These are phyloP conservation scores for Diploptera punctata DNA, from an alignment of 2,888 invertebrate species.

Conservation along the genomic window DNA sequence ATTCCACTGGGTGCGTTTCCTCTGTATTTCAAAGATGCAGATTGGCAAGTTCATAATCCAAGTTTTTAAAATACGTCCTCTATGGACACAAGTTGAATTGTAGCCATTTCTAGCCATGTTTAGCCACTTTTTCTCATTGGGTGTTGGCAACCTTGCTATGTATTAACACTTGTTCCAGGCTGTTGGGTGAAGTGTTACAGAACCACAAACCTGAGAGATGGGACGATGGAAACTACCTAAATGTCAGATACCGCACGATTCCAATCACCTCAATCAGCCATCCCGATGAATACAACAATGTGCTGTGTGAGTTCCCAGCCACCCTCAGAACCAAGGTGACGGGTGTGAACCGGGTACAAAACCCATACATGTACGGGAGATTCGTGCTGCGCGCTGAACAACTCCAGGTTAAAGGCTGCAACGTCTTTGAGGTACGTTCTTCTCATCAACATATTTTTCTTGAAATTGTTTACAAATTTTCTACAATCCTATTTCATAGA, in stretches of 20 bases:
- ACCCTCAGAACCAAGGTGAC: background rate
- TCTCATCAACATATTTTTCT: background rate
- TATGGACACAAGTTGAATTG: too few relatives aligned
- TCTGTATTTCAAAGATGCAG: too few relatives aligned
- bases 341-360: constrained; percentile 20
- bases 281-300: background rate
- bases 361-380: constrained; percentile 33
- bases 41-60: too few relatives aligned
- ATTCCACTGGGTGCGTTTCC: too few relatives aligned
- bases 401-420: background rate
- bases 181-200: background rate
- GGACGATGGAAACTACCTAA: background rate
- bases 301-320: background rate
- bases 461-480: too few relatives aligned
- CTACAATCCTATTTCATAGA: too few relatives aligned
- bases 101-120: too few relatives aligned
- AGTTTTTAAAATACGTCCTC: too few relatives aligned
- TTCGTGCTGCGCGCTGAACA: constrained; percentile 26
- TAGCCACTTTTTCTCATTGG: too few relatives aligned
- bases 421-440: constrained; percentile 9
- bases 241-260: background rate
- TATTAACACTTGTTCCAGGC: too few relatives aligned
- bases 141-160: too few relatives aligned
- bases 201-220: background rate
- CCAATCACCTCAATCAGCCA: background rate